Evolutionary conservation across 1,140 invertebrate genomes (phyloP), one percentile per base, ranked within the genome.

Genomic region (Drosophila varians): DNA sequence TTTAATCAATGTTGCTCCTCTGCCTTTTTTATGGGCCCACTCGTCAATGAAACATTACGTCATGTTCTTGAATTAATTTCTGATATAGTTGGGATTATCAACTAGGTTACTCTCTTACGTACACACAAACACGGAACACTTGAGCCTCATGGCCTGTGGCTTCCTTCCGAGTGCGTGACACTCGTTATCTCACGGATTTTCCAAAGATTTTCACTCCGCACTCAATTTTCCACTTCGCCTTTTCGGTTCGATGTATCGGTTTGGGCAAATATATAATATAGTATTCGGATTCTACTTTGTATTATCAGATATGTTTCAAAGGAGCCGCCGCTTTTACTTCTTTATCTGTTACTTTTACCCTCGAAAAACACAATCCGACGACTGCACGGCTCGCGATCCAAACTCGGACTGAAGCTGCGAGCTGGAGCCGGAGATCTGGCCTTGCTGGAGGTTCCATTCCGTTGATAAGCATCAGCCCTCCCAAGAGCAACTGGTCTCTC

Each of bases 91-190:
- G 61, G 68, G 72, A 68, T 86, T 80, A 84, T 86, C 76, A 86
- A 86, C 66, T 80, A 86, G 72, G 72, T 87, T 87, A 74, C 61
- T 73, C 61, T 73, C 23, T 72, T 31, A 89, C 84, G 65, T 90
- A 90, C 89, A 90, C 60, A 90, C 55, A 69, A 90, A 76, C 71
- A 87, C 82, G 49, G 80, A 79, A 64, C 89, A 90, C 68, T 87
- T 90, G 45, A 89, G 64, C 77, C 65, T 71, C 89, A 90, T 90
- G 60, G 61, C 75, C 66, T 54, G 53, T 18, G 21, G 23, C 60
- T 64, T 64, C 60, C 60, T 64, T 64, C 60, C 54, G 68, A 62
- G 51, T 46, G 70, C 45, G 46, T 31, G 47, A 58, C 53, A 66
- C 64, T 57, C 49, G 42, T 25, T 49, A 49, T 71, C 40, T n/a